phyloP scores from a whole-genome alignment of 2,888 invertebrate genomes.

The Cacoxenus indagator region DNA sequence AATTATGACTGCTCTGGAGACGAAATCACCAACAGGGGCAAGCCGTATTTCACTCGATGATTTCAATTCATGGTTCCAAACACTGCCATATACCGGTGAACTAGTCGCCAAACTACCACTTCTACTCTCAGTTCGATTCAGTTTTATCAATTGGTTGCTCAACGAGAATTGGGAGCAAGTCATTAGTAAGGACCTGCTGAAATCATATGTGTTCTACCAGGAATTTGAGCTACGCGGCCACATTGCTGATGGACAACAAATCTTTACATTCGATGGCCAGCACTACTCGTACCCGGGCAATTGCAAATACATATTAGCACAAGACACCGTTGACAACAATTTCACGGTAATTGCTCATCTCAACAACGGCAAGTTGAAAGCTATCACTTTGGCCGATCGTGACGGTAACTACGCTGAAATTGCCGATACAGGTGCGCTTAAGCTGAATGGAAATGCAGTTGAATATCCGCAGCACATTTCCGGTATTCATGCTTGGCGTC shows the following conservation, averaged over 20 bases:
- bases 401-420: conserved; percentile 76
- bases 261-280: conserved; percentile 90
- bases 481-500: conserved; percentile 75
- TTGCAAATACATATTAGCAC: conserved; percentile 87
- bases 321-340: conserved; percentile 88
- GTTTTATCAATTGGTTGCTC: conserved; percentile 75
- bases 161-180: conserved; percentile 76
- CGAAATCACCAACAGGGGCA: conserved; percentile 29
- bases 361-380: conserved; percentile 77
- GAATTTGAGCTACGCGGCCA: conserved; percentile 80
- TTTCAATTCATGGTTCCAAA: conserved; percentile 35
- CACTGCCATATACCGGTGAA: conserved; percentile 68
- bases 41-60: conserved; percentile 28
- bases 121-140: conserved; percentile 75
- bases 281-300: conserved; percentile 84
- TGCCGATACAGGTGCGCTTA: conserved; percentile 76
- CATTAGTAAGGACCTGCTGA: conserved; percentile 47
- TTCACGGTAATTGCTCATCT: conserved; percentile 85
- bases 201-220: conserved; percentile 73
- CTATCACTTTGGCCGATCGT: conserved; percentile 80
- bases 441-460: conserved; percentile 77
- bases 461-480: conserved; percentile 78
- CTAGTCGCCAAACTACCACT: conserved; percentile 73
- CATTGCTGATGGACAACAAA: conserved; percentile 84
- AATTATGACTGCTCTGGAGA: conserved; percentile 42